Conservation (phyloP, 2,888 invertebrate genomes). For the Epinotia nisella region DNA sequence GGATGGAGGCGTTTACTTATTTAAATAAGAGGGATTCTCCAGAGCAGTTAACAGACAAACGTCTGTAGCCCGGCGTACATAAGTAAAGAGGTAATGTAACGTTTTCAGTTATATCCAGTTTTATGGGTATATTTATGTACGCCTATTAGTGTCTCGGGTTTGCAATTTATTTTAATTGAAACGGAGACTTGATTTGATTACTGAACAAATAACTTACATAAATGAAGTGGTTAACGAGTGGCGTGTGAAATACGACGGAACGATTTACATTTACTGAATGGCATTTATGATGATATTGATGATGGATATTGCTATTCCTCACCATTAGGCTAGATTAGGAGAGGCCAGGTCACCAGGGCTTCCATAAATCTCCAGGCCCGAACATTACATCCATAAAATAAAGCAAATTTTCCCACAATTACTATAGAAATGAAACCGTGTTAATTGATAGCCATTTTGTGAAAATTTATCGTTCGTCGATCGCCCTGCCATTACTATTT, state of each 20-base stretch:
- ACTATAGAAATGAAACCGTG: conserved; percentile 55
- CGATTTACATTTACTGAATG: conserved; percentile 20
- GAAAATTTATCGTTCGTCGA: conserved; percentile 51
- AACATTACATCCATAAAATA: conserved; percentile 45
- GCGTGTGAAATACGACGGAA: conserved; percentile 22
- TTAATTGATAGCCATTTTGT: conserved; percentile 58
- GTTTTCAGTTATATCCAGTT: conserved; percentile 27
- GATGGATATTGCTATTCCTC: conserved; percentile 33
- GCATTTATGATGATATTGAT: conserved; percentile 29
- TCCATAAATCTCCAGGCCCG: conserved; percentile 41
- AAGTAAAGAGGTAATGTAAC: conserved; percentile 34
- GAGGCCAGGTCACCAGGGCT: conserved; percentile 52
- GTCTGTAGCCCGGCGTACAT: conserved; percentile 39
- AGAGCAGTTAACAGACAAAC: conserved; percentile 40
- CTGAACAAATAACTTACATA: conserved; percentile 11
- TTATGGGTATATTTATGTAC: conserved; percentile 16
- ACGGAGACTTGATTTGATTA: conserved; percentile 23
- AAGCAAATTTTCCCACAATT: conserved; percentile 46
- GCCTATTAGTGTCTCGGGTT: conserved; percentile 19
- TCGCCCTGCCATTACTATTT: conserved; percentile 50
- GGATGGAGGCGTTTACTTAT: conserved; percentile 46
- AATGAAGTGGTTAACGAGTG: conserved; percentile 17
- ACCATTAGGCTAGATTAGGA: conserved; percentile 24
- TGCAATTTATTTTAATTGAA: conserved; percentile 28
- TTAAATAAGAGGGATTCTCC: conserved; percentile 47